Evolutionary conservation across 2,797 vertebrate genomes (phyloP), one percentile per base, ranked within the genome.

Genomic region (Agapornis canus): DNA sequence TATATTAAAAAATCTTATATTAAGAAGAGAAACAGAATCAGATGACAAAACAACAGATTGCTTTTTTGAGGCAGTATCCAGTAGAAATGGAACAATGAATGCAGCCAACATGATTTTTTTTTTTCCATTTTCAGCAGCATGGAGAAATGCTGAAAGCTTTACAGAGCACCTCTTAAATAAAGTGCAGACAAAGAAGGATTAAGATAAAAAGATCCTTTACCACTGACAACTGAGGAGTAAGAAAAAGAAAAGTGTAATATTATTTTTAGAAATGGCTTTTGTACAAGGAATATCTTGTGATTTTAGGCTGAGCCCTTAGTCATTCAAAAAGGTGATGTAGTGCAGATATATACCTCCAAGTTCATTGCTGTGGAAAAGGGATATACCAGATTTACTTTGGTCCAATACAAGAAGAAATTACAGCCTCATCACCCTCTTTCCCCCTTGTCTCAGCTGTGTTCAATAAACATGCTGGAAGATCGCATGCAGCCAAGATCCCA

Each of bases 101-200:
- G 64, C 77, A 90, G 86, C 63, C 81, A 93, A 92, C 29, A 49
- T 11, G 48, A 91, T 71, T 18, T 43, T 57, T 47, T 57, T 47
- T 25, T 87, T 91, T 35, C 78, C 78, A 68, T 39, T 73, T 95
- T 90, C 81, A 75, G 37, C 70, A 72, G 23, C 63, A 79, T 29
- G 32, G n/a, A 95, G 71, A 89, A 87, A 89, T 1, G 2, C 39
- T 0, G 9, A 72, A 91, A 86, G 27, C 31, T 89, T 82, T 82
- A 60, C 19, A 80, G 60, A 77, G 40, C 79, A 79, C 40, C 29
- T 89, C 48, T 76, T 84, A 92, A 86, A 93, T 90, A 72, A 94
- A 90, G 25, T n/a, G 16, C 31, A 91, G 59, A 75, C 16, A 80
- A 86, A 73, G 51, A 89, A 77, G 22, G 31, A 89, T 60, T 92